Base-by-base conservation (phyloP, 2,113 vertebrate genomes). In the Hassar affinis region DNA sequence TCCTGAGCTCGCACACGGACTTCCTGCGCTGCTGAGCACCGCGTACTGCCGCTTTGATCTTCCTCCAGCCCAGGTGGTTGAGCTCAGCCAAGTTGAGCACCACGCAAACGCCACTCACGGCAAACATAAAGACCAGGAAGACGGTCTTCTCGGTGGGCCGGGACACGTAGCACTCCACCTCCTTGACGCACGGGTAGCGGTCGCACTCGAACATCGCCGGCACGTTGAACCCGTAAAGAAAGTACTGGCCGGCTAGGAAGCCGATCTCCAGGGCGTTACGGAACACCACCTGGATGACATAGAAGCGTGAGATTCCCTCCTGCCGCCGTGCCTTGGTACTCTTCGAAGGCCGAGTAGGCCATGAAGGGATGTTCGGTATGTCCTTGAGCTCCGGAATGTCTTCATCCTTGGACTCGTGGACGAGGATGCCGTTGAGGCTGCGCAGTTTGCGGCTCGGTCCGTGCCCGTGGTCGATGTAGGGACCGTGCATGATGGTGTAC, bases 211-310 rank as follows among this genome's bases (percentile, higher is more conserved):
- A 95, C 88, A 95, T 95, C n/a, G 95, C 95, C 0, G 96, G 95
- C 0, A 97, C 96, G 0, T 93, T 93, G 85, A 97, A 97, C 0
- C 96, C 96, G 0, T 97, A 97, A 0, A 97, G 92, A 81, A 97
- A 95, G 69, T 97, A 97, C 87, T 97, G 96, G 0, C 96, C 96
- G 0, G 94, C 95, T 49, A 97, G 47, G 80, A 97, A 97, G 0
- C 96, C 95, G 2, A 97, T 96, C 88, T 97, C 96, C 87, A 97
- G 86, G 0, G 92, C 95, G 33, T 97, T 97, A 0, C 96, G 91
- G 88, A 97, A 97, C 11, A 97, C 95, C 80, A 97, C 96, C 87
- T 97, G 96, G 88, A 97, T 95, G 81, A 97, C 94, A n/a, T 97
- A 97, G 75, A 97, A 96, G 0, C 96, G 93, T 0, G 96, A 97